These are phyloP conservation scores for Agapostemon virescens DNA, from an alignment of 2,888 invertebrate species.

Conservation along the genomic window DNA sequence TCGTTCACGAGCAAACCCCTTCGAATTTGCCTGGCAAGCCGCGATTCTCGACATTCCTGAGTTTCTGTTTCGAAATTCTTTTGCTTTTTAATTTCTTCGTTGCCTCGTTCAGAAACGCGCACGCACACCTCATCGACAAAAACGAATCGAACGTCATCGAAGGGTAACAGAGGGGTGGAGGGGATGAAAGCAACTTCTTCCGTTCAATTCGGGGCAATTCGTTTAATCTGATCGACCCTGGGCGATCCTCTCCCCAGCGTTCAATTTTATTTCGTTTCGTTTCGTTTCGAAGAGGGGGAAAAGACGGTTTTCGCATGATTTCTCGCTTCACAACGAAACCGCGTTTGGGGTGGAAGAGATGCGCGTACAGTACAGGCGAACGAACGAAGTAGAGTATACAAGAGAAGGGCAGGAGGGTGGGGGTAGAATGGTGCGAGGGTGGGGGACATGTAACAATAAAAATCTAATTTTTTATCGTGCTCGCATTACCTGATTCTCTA, in stretches of 20 bases:
- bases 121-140: constrained; percentile 3
- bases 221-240: too few relatives aligned
- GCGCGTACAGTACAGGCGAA: background rate
- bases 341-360: background rate
- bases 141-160: constrained; percentile 17
- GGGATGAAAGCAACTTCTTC: background rate
- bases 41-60: constrained; percentile 41
- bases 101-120: constrained; percentile 20
- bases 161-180: background rate
- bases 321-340: constrained; percentile 40
- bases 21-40: constrained; percentile 17
- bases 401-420: background rate
- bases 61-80: constrained; percentile 13
- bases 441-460: constrained; percentile 47
- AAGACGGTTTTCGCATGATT: constrained; percentile 10
- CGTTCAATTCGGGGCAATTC: background rate
- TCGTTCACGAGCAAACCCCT: constrained; percentile 40
- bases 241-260: too few relatives aligned
- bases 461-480: constrained; percentile 70
- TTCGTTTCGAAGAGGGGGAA: background rate
- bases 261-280: background rate
- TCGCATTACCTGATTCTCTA: constrained; percentile 68
- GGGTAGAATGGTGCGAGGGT: constrained; percentile 28
- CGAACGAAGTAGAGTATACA: constrained; percentile 26
- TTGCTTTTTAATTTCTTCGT: constrained; percentile 22